Percentiles rank a stretch among this genome's conserved stretches.
phyloP scores from a whole-genome alignment of 2,797 vertebrate species.

The Poeciliopsis infans region DNA sequence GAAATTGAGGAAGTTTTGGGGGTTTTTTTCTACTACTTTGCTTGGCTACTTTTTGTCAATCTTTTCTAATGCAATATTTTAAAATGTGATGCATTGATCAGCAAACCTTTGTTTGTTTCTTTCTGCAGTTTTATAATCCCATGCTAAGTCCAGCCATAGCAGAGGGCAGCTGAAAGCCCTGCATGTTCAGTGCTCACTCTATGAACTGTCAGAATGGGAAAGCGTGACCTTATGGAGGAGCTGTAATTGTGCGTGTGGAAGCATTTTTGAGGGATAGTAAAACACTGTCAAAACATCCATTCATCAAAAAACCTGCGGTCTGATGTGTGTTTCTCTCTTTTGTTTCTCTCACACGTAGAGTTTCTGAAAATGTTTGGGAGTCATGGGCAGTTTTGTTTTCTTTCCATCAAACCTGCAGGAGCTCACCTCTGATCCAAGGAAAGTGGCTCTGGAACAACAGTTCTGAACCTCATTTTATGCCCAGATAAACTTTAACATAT shows the following conservation, averaged over 20 bases:
- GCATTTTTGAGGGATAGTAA: background rate
- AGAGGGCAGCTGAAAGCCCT: slow-evolving; percentile 1
- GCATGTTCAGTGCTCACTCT: background rate
- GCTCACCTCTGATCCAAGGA: background rate
- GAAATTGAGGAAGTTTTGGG: too few relatives aligned
- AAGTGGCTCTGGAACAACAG: background rate
- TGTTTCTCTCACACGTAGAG: slow-evolving; percentile 17
- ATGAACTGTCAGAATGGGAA: background rate
- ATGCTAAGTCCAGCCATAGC: background rate
- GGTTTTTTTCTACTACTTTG: too few relatives aligned
- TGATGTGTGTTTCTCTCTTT: slow-evolving; percentile 21
- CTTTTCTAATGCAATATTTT: too few relatives aligned
- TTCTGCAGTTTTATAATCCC: background rate
- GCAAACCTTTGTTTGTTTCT: background rate
- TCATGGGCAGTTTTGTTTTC: background rate
- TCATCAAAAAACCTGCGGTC: slow-evolving; percentile 61
- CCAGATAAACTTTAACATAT: background rate
- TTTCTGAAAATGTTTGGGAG: slow-evolving; percentile 9
- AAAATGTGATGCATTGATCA: too few relatives aligned
- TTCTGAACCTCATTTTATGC: background rate
- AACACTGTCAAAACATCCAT: slow-evolving; percentile 60
- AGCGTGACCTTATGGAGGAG: background rate
- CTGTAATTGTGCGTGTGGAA: background rate
- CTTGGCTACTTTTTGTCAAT: too few relatives aligned
- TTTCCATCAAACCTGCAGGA: background rate